These are phyloP conservation scores for Nyctibius grandis DNA, from an alignment of 2,797 vertebrate species.

Conservation along the genomic window DNA sequence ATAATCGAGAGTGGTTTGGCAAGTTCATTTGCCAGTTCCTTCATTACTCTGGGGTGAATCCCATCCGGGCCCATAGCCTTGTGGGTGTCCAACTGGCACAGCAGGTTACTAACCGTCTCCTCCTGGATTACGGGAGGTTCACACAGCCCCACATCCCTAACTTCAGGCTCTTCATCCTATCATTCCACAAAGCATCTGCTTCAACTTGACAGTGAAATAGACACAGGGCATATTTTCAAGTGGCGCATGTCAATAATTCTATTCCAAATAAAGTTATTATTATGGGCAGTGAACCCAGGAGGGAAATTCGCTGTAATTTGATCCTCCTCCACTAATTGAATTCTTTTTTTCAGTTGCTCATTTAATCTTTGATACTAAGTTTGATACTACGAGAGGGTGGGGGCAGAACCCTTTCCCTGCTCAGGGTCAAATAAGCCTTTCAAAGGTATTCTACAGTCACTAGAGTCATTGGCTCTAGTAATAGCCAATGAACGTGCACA, in stretches of 20 bases:
- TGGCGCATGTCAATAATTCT: neutral
- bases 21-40: no score
- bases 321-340: neutral
- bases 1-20: no score
- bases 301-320: neutral
- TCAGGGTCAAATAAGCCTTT: neutral
- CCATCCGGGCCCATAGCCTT: no score
- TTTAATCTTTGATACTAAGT: neutral
- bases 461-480: neutral
- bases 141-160: no score
- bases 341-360: neutral
- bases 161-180: no score
- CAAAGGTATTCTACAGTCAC: neutral
- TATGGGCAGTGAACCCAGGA: neutral
- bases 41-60: no score
- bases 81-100: no score
- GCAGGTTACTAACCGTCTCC: no score
- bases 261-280: neutral
- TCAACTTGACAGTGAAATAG: neutral
- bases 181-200: neutral
- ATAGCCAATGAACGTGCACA: neutral
- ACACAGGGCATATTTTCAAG: neutral
- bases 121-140: no score
- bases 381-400: neutral
- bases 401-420: neutral